A percentile compares a stretch with the other conserved stretches of the same genome.
These are phyloP conservation scores for Meteorus sp. DNA, from an alignment of 1,140 invertebrate species.

Conservation along the genomic window DNA sequence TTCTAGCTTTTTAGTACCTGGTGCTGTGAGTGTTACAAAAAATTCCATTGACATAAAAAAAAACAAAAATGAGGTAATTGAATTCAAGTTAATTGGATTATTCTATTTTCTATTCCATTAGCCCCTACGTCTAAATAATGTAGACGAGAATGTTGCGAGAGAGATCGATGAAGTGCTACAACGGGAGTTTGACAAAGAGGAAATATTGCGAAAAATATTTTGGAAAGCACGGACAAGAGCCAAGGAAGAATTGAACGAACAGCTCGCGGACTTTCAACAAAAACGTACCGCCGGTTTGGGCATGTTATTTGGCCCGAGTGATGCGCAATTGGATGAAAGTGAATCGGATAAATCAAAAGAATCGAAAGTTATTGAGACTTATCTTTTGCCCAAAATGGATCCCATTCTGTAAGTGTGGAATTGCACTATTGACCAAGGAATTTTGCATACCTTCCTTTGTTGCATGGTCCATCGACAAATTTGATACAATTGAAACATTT, in stretches of 20 bases:
- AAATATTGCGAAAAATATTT: slow-evolving; percentile 84
- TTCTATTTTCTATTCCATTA: slow-evolving; percentile 65
- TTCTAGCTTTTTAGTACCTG: slow-evolving; percentile 91
- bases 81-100: slow-evolving; percentile 24
- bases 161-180: slow-evolving; percentile 86
- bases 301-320: slow-evolving; percentile 86
- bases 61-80: slow-evolving; percentile 9
- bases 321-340: slow-evolving; percentile 77
- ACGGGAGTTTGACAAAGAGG: slow-evolving; percentile 84
- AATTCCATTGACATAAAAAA: slow-evolving; percentile 16
- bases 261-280: slow-evolving; percentile 86
- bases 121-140: slow-evolving; percentile 80
- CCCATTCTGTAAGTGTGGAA: slow-evolving; percentile 58
- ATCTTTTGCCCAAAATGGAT: slow-evolving; percentile 74
- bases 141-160: slow-evolving; percentile 83
- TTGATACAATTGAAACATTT: slow-evolving; percentile 7
- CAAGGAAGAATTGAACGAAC: slow-evolving; percentile 83
- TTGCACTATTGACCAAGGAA: slow-evolving; percentile 55
- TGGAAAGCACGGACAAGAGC: slow-evolving; percentile 82
- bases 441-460: slow-evolving; percentile 6
- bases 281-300: slow-evolving; percentile 89
- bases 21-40: slow-evolving; percentile 65
- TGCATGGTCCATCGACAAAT: background rate
- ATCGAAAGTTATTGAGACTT: slow-evolving; percentile 72
- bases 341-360: slow-evolving; percentile 81